Percentiles rank a stretch among this genome's conserved stretches.
Conservation (phyloP, 2,113 vertebrate genomes). For the Eublepharis macularius region DNA sequence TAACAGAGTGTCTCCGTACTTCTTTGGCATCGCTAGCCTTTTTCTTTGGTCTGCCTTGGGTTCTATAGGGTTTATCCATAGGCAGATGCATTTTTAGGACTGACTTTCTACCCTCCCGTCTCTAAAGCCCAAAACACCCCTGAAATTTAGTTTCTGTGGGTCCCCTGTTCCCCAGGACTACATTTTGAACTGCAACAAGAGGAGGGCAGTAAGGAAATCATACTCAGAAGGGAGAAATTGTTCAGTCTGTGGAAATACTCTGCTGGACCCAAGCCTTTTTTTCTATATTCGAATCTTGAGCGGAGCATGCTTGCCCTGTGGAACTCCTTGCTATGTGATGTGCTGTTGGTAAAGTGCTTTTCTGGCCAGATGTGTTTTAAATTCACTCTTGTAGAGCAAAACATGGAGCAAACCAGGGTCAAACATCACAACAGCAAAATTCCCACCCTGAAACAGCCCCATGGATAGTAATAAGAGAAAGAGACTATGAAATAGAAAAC, state of each 20-base stretch:
- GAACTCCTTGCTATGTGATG: neutral
- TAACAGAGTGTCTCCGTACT: neutral
- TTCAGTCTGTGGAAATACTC: too few species aligned
- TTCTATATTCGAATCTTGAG: neutral
- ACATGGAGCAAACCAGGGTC: neutral
- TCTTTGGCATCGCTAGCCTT: neutral
- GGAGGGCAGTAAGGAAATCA: too few species aligned
- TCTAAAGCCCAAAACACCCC: too few species aligned
- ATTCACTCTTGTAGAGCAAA: neutral
- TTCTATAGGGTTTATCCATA: neutral
- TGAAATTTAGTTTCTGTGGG: too few species aligned
- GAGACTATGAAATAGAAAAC: neutral
- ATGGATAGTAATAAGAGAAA: neutral
- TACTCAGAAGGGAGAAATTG: too few species aligned
- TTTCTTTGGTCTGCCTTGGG: neutral
- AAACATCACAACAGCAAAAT: neutral
- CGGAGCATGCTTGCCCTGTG: neutral
- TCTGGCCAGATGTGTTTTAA: neutral
- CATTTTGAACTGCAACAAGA: too few species aligned
- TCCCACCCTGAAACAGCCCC: too few species aligned
- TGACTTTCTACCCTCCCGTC: neutral
- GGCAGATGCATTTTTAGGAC: conserved; percentile 2
- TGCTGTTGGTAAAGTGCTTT: neutral
- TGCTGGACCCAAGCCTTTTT: neutral
- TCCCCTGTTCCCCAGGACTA: too few species aligned